Conservation (phyloP, 2,888 invertebrate genomes). For the Euclidia mi region DNA sequence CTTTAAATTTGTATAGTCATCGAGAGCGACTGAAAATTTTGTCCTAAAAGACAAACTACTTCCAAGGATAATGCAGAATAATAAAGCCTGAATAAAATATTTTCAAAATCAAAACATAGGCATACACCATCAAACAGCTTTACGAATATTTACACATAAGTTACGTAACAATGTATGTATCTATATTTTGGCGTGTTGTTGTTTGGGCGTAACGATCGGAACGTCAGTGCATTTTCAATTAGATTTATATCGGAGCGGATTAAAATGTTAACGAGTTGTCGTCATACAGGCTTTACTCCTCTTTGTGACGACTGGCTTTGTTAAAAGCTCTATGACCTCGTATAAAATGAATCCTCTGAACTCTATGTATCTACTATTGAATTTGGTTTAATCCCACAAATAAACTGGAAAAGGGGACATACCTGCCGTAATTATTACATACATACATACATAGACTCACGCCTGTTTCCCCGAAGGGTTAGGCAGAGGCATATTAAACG, state of each 20-base stretch:
- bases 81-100: too few species aligned
- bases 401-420: too few species aligned
- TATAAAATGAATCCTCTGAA: slow-evolving; percentile 57
- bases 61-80: too few species aligned
- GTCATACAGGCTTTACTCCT: slow-evolving; percentile 66
- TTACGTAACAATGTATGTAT: slow-evolving; percentile 55
- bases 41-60: too few species aligned
- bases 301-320: slow-evolving; percentile 71
- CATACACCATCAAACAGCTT: slow-evolving; percentile 29
- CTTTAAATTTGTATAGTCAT: too few species aligned
- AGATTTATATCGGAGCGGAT: slow-evolving; percentile 79
- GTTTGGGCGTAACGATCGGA: slow-evolving; percentile 71
- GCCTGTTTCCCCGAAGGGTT: too few species aligned
- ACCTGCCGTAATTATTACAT: too few species aligned
- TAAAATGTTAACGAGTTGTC: slow-evolving; percentile 82
- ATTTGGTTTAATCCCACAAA: background rate
- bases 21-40: too few species aligned
- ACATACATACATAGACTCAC: too few species aligned
- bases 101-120: too few species aligned
- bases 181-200: slow-evolving; percentile 56
- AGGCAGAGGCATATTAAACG: too few species aligned
- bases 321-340: slow-evolving; percentile 60
- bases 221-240: slow-evolving; percentile 77
- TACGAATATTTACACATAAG: slow-evolving; percentile 33
- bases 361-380: too few species aligned